Evolutionary conservation across 2,113 vertebrate species (phyloP), one percentile per base, ranked within the genome.

Genomic region (Pollimyrus isidori): DNA sequence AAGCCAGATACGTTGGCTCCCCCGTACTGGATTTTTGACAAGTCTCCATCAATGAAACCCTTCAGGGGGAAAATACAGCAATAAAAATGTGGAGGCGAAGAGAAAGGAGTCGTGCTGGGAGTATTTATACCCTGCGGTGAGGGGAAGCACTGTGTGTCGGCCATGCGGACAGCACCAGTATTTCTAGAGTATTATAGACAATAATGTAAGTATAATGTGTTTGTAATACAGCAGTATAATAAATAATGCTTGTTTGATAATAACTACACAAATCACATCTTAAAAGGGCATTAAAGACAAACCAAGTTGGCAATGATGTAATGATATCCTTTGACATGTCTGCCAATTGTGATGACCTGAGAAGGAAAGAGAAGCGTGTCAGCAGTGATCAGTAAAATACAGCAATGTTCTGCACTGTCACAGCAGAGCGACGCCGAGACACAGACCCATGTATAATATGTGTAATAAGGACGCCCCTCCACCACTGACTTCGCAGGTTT

Each of bases 301-400:
- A 99, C 98, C 97, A 99, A 94, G 93, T 99, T 99, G 91, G 98
- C 98, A 92, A 99, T 98, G 91, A 99, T 99, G 93, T 99, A 99
- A 94, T 99, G 98, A 92, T 99, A 99, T 90, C 98, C 98, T 95
- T 99, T 99, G 65, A 99, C 98, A 91, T 99, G 98, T 91, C 99
- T 97, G 90, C 98, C 98, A 91, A 99, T 99, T 65, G 98, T 99
- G 93, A 99, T 99, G 93, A 99, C 97, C 98, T 99, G 90, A 17
- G 73, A 82, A 90, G 17, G 62, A 19, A 90, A 62, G 39, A 11
- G 85, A 35, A 82, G 4, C 2, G 39, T n/a, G 1, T 1, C 48
- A 80, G 0, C 5, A 2, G 19, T 39, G 1, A 19, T 17, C 35
- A 5, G 73, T 26, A 42, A 80, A 80, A 39, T n/a, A 4, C 82